Conservation (phyloP, 2,797 vertebrate genomes). For the Phyllotis vaccarum region DNA sequence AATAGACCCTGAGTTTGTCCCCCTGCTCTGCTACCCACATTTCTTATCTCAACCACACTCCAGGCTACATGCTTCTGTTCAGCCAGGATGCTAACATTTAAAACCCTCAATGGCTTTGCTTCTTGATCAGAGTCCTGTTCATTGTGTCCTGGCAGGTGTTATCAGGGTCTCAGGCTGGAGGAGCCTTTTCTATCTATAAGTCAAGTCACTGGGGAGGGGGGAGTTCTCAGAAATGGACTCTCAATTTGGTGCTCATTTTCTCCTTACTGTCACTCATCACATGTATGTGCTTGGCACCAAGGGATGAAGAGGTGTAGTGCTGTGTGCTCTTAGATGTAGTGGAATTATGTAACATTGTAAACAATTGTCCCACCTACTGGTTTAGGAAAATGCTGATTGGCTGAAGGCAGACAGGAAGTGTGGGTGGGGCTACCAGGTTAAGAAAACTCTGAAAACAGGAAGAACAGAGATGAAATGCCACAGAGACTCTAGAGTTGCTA, state of each 20-base stretch:
- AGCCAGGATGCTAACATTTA: not conserved
- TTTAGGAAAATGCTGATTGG: too few species aligned
- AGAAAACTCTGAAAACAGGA: too few species aligned
- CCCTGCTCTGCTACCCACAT: not conserved
- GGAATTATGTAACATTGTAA: too few species aligned
- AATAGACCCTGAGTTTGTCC: not conserved
- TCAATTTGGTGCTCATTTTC: not conserved
- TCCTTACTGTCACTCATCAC: not conserved
- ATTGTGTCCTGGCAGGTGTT: not conserved
- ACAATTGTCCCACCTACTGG: too few species aligned
- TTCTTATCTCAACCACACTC: not conserved
- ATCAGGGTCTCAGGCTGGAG: not conserved
- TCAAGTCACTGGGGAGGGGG: not conserved
- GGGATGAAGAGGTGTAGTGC: not conserved
- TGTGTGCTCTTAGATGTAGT: rapidly evolving
- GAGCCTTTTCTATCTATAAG: not conserved
- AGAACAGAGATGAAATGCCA: too few species aligned
- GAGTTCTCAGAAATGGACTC: not conserved
- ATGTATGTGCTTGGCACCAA: too few species aligned
- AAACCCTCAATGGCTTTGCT: not conserved
- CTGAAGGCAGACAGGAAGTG: too few species aligned
- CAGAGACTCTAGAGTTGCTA: too few species aligned
- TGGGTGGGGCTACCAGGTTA: too few species aligned
- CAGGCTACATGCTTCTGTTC: rapidly evolving
- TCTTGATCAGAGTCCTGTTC: not conserved